phyloP scores from a whole-genome alignment of 2,797 vertebrate genomes.

The Anguilla marmorata region DNA sequence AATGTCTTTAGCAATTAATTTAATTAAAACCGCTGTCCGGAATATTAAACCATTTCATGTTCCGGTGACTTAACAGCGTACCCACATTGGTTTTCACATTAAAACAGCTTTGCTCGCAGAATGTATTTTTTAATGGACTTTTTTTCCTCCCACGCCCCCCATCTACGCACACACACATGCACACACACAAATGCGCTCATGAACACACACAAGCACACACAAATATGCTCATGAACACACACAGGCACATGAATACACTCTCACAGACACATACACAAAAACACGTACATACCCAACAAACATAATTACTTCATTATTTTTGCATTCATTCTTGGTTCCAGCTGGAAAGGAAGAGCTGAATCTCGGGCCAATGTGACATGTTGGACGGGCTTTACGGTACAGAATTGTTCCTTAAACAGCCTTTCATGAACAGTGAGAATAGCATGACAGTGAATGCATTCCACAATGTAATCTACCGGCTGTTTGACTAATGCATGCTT shows the following conservation, averaged over 20 bases:
- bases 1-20: constrained; percentile 90
- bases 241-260: neutral
- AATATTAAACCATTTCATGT: constrained; percentile 84
- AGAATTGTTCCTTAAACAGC: neutral
- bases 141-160: neutral
- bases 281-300: neutral
- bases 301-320: neutral
- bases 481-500: neutral
- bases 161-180: neutral
- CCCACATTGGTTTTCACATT: constrained; percentile 46
- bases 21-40: constrained; percentile 87
- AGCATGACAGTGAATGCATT: neutral
- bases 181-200: neutral
- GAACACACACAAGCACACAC: too few relatives aligned
- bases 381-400: neutral
- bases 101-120: constrained; percentile 28
- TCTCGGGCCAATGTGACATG: neutral
- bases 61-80: constrained; percentile 78
- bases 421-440: neutral
- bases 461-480: neutral
- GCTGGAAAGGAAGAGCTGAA: neutral
- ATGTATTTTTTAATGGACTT: constrained; percentile 32
- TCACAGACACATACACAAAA: too few relatives aligned
- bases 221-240: neutral
- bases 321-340: neutral